These are phyloP conservation scores for Raillietiella orientalis DNA, from an alignment of 2,888 invertebrate genomes.

Conservation along the genomic window DNA sequence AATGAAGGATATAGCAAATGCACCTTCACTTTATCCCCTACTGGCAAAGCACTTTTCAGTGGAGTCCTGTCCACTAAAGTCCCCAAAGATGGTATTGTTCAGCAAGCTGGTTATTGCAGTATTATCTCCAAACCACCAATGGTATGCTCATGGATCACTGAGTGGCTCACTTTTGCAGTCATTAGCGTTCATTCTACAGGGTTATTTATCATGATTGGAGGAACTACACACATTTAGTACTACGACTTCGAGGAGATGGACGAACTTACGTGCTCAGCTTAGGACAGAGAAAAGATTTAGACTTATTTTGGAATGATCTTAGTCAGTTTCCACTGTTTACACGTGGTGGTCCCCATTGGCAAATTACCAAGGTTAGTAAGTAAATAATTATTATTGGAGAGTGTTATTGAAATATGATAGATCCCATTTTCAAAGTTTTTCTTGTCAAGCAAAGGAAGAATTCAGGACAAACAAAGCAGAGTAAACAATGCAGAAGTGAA, in stretches of 20 bases:
- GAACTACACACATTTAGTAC: constrained; percentile 32
- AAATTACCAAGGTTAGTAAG: constrained; percentile 37
- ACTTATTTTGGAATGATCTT: constrained; percentile 61
- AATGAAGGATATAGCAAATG: constrained; percentile 38
- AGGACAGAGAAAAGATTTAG: constrained; percentile 34
- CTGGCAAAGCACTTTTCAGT: constrained; percentile 16
- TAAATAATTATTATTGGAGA: neutral
- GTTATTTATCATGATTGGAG: constrained; percentile 35
- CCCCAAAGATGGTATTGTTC: constrained; percentile 44
- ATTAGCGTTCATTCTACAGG: constrained; percentile 45
- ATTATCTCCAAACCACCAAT: constrained; percentile 28
- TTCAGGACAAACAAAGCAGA: constrained; percentile 44
- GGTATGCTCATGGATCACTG: constrained; percentile 16
- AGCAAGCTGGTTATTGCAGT: constrained; percentile 48
- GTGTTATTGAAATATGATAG: constrained; percentile 15
- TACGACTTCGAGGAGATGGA: constrained; percentile 75
- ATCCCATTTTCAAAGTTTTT: constrained; percentile 84
- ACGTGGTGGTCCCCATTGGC: constrained; percentile 96
- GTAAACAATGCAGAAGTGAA: constrained; percentile 26
- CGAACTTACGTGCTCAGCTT: constrained; percentile 57
- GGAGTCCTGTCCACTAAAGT: constrained; percentile 16
- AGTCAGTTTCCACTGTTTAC: constrained; percentile 63
- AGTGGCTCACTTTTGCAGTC: constrained; percentile 9
- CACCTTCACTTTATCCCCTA: constrained; percentile 25
- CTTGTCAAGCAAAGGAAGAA: constrained; percentile 39